A percentile compares a stretch with the other conserved stretches of the same genome.
phyloP scores from a whole-genome alignment of 2,888 invertebrate genomes.

The Biston betularia region DNA sequence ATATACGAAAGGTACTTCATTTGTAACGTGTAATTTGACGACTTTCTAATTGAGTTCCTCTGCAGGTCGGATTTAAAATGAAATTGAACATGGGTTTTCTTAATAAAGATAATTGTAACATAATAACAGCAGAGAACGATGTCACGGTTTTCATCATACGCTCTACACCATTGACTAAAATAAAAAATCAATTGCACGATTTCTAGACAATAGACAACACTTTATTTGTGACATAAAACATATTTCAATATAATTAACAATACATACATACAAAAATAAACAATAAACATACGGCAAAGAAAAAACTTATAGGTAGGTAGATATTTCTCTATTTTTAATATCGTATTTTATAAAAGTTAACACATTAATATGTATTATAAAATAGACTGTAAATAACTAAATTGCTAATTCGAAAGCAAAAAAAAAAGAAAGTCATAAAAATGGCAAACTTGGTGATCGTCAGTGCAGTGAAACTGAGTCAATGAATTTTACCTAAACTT shows the following conservation, averaged over 20 bases:
- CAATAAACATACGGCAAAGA: no score
- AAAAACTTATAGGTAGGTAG: no score
- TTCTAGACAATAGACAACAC: no score
- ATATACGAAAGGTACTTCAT: background rate
- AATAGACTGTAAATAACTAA: background rate
- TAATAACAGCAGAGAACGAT: slow-evolving; percentile 26
- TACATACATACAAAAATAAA: no score
- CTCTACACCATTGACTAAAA: slow-evolving; percentile 20
- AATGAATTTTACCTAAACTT: background rate
- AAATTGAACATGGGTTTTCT: slow-evolving; percentile 6
- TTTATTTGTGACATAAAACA: no score
- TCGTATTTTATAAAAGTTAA: background rate
- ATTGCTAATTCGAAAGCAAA: background rate
- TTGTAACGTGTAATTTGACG: background rate
- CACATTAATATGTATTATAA: background rate
- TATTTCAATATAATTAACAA: no score
- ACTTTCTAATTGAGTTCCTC: background rate
- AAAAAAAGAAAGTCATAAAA: no score
- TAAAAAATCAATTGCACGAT: slow-evolving; percentile 34
- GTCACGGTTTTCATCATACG: slow-evolving; percentile 22
- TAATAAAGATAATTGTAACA: slow-evolving; percentile 5
- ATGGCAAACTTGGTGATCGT: background rate
- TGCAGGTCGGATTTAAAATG: background rate
- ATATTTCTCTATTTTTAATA: slow-evolving; percentile 23
- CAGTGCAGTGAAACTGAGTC: background rate